Evolutionary conservation across 2,113 vertebrate genomes (phyloP), one percentile per base, ranked within the genome.

Genomic region (Castor canadensis): DNA sequence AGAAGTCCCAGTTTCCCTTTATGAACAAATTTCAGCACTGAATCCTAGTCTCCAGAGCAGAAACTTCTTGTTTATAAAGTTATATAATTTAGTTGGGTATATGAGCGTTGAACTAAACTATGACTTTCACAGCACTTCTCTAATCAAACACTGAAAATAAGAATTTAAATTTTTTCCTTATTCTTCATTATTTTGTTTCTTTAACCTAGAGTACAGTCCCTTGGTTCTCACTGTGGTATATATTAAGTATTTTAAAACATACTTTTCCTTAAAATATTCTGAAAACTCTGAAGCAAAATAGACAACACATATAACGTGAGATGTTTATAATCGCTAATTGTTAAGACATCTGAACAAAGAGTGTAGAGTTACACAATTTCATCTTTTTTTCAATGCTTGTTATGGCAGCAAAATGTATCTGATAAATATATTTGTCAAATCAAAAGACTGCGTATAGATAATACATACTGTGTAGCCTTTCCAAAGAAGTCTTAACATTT

Each of bases 241-340:
- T 62, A 30, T 6, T 7, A 45, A 30, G 32, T 54, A 69, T 84
- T 62, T 67, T 16, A 82, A 72, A 73, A 5, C 3, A 64, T 1
- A 71, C 0, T 86, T 94, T 66, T 49, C 12, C 35, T 93, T 92
- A 80, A 93, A 86, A 77, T 49, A 69, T 20, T 75, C 72, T 88
- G 10, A 83, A 87, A 95, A 88, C 72, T 76, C 52, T 64, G 19
- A 81, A 76, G 20, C 35, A 88, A 91, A 88, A 76, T 26, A 60
- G 40, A 75, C 66, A 81, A 83, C n/a, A 87, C 24, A 52, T 26
- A 85, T 54, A 49, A 28, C 38, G 22, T 40, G 40, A 67, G 4
- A 5, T 75, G 49, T 45, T 69, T 84, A 3, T 62, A 79, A 66
- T 79, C 15, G 73, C 22, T 5, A 93, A 69, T 30, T 82, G n/a